phyloP scores from a whole-genome alignment of 2,113 vertebrate species.

The Dendropsophus ebraccatus region DNA sequence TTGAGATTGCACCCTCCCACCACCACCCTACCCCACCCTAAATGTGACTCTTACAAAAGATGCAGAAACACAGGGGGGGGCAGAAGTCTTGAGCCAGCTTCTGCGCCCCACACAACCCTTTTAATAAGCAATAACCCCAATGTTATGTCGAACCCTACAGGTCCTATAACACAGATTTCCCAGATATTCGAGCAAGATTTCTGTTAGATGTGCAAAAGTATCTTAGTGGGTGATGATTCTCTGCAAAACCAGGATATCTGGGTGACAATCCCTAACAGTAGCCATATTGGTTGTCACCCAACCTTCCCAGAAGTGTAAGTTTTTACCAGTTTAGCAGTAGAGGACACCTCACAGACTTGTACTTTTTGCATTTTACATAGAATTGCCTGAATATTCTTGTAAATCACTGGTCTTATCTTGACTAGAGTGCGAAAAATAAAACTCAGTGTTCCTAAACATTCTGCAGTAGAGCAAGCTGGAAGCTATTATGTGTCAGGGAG shows the following conservation, averaged over 20 bases:
- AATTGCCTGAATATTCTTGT: not conserved
- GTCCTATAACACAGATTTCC: too few relatives aligned
- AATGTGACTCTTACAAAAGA: too few relatives aligned
- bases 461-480: not conserved
- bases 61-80: too few relatives aligned
- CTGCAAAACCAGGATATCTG: not conserved
- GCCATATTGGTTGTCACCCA: not conserved
- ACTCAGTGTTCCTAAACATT: conserved; percentile 10
- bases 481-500: not conserved
- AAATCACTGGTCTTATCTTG: not conserved
- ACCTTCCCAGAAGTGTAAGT: not conserved
- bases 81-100: too few relatives aligned
- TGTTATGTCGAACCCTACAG: too few relatives aligned
- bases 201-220: too few relatives aligned
- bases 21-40: too few relatives aligned
- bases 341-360: not conserved
- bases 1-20: too few relatives aligned
- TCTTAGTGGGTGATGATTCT: not conserved
- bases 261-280: not conserved
- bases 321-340: not conserved
- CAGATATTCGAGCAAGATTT: too few relatives aligned
- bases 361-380: not conserved
- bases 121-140: too few relatives aligned
- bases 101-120: too few relatives aligned
- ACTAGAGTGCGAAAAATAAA: not conserved